phyloP scores from a whole-genome alignment of 2,888 invertebrate species.

The Stramonita haemastoma region DNA sequence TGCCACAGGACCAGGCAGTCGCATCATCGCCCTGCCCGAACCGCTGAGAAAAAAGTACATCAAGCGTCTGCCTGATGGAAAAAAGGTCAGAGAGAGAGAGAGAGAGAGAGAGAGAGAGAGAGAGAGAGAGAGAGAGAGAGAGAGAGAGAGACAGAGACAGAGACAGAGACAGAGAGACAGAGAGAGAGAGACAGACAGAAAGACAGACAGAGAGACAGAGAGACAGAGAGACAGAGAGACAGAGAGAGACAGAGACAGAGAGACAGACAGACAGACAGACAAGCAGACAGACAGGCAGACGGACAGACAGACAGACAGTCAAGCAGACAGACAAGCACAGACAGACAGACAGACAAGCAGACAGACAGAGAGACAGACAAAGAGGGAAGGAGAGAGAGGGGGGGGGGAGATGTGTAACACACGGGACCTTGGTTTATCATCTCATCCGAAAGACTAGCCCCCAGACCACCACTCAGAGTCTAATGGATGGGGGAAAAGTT shows the following conservation, averaged over 20 bases:
- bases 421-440: too few relatives aligned
- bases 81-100: constrained; percentile 42
- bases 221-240: background rate
- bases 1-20: constrained; percentile 76
- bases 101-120: too few relatives aligned
- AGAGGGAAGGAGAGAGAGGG: too few relatives aligned
- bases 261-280: constrained; percentile 20
- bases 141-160: background rate
- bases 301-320: background rate
- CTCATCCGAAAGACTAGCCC: too few relatives aligned
- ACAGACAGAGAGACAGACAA: background rate
- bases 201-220: background rate
- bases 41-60: constrained; percentile 70
- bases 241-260: background rate
- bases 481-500: too few relatives aligned
- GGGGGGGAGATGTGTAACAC: too few relatives aligned
- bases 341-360: background rate
- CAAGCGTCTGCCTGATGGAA: constrained; percentile 62
- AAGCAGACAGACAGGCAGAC: background rate
- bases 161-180: background rate
- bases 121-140: background rate
- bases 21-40: constrained; percentile 72
- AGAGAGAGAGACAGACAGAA: background rate
- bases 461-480: too few relatives aligned
- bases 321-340: background rate